Evolutionary conservation across 2,888 invertebrate genomes (phyloP).

Genomic region (Scaptomyza polygonia): DNA sequence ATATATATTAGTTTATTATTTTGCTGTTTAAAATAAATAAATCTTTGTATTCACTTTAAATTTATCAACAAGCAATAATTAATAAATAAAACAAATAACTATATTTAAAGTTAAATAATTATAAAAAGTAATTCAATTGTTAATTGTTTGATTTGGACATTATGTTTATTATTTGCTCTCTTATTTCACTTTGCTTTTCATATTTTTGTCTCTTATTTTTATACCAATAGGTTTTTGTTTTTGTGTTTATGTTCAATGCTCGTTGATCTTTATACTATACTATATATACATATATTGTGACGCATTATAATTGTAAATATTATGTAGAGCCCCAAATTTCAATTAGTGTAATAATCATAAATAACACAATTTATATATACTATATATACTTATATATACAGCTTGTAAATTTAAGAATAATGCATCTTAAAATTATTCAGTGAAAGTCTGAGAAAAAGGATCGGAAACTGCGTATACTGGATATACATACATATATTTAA

Average conservation of each 20-base stretch:
- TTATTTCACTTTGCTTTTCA: no score
- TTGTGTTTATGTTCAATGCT: no score
- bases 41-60: no score
- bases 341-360: slow-evolving; percentile 20
- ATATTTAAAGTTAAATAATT: no score
- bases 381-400: background rate
- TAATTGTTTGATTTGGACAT: no score
- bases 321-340: slow-evolving; percentile 20
- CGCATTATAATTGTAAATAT: slow-evolving; percentile 40
- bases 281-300: slow-evolving; percentile 6
- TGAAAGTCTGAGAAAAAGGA: slow-evolving; percentile 6
- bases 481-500: slow-evolving; percentile 10
- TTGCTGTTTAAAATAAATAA: background rate
- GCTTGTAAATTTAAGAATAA: slow-evolving; percentile 20
- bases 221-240: no score
- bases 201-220: no score
- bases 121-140: no score
- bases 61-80: no score
- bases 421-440: slow-evolving; percentile 12
- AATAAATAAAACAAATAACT: no score
- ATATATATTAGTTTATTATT: background rate
- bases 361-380: background rate
- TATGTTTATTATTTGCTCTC: no score
- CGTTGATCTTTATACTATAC: no score
- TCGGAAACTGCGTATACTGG: slow-evolving; percentile 8